Percentiles rank a stretch among this genome's conserved stretches.
These are phyloP conservation scores for Pycnonotus jocosus DNA, from an alignment of 2,113 vertebrate genomes.

Conservation along the genomic window DNA sequence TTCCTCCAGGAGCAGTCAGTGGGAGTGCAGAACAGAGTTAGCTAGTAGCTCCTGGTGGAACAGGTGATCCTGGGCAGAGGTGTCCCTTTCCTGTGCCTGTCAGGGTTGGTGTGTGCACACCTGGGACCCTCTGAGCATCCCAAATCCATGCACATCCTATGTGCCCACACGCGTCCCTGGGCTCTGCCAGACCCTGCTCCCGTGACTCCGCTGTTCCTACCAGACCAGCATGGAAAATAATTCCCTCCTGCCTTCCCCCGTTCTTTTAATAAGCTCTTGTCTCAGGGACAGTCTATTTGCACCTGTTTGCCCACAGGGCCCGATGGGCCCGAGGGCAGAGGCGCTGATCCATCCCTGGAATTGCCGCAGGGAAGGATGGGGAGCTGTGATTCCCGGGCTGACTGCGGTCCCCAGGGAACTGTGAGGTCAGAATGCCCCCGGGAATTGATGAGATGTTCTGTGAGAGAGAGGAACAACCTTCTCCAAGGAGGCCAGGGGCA, in stretches of 20 bases:
- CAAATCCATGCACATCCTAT: neutral
- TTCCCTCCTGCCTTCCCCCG: neutral
- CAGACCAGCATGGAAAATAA: neutral
- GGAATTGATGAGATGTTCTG: neutral
- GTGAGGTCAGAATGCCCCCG: neutral
- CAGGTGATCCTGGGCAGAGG: neutral
- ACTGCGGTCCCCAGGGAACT: rapidly evolving
- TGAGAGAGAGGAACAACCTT: neutral
- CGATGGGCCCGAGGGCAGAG: neutral
- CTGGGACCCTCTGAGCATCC: neutral
- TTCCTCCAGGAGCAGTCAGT: neutral
- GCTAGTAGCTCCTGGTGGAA: neutral
- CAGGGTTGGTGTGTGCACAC: neutral
- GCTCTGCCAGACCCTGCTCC: neutral
- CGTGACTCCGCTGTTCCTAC: neutral
- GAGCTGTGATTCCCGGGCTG: neutral
- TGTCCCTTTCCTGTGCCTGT: neutral
- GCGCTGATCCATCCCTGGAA: neutral
- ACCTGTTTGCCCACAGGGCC: constrained; percentile 36
- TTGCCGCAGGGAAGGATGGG: neutral
- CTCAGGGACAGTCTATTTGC: constrained; percentile 45
- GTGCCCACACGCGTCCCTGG: neutral
- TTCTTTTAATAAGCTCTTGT: constrained; percentile 44
- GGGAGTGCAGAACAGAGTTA: neutral
- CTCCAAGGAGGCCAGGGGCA: neutral